Evolutionary conservation across 2,113 vertebrate species (phyloP).

Genomic region (Lasiurus borealis): DNA sequence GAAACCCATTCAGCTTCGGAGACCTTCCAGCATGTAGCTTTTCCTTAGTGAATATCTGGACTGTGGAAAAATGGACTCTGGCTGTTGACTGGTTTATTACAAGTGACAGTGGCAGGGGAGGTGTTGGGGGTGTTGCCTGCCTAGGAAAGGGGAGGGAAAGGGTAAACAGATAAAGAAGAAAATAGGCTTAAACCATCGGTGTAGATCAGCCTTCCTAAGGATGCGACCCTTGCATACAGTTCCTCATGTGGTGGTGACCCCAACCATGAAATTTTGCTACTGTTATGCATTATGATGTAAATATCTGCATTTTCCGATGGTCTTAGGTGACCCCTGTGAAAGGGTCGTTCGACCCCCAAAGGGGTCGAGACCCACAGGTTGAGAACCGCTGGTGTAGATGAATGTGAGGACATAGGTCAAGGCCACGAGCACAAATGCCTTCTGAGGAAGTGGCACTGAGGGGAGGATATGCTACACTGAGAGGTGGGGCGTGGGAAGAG

Average conservation of each 20-base stretch:
- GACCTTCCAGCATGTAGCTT: background rate
- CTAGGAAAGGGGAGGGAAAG: background rate
- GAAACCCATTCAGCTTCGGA: conserved; percentile 23
- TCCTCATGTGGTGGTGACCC: too few relatives aligned
- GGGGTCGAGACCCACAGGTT: too few relatives aligned
- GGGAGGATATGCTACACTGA: background rate
- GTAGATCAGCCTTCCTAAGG: too few relatives aligned
- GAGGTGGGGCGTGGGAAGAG: background rate
- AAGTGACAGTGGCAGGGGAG: background rate
- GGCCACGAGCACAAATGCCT: background rate
- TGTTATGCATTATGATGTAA: too few relatives aligned
- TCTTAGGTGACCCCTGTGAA: too few relatives aligned
- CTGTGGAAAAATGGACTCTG: background rate
- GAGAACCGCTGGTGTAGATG: too few relatives aligned
- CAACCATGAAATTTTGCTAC: too few relatives aligned
- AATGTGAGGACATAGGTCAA: conserved; percentile 9
- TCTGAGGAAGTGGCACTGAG: conserved; percentile 27
- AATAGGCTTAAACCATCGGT: background rate
- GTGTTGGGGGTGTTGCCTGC: background rate
- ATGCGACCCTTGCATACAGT: too few relatives aligned
- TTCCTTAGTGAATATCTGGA: conserved; percentile 44
- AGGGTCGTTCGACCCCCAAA: too few relatives aligned
- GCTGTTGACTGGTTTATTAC: background rate
- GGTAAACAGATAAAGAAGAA: background rate
- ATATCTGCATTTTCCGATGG: too few relatives aligned